A percentile compares a stretch with the other conserved stretches of the same genome.
Conservation (phyloP, 2,113 vertebrate species). For the Campylomormyrus tamandua region DNA sequence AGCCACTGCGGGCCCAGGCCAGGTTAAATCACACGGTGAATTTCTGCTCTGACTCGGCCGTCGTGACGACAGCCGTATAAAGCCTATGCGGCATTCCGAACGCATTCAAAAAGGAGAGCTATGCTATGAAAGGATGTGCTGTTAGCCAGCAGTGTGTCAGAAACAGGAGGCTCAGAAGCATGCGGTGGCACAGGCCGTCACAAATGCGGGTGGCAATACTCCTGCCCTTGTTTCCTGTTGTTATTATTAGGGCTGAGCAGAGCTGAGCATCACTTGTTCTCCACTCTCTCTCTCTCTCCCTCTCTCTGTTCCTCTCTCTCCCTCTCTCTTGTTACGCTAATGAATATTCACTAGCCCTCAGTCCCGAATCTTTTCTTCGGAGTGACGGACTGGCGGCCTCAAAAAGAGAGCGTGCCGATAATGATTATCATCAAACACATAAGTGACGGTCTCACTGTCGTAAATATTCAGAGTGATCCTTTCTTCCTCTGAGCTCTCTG, state of each 20-base stretch:
- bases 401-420: neutral
- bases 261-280: neutral
- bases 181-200: neutral
- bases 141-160: neutral
- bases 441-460: neutral
- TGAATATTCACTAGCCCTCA: slow-evolving; percentile 7
- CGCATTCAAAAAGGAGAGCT: neutral
- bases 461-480: slow-evolving; percentile 9
- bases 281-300: neutral
- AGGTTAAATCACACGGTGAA: neutral
- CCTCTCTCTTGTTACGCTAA: neutral
- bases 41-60: neutral
- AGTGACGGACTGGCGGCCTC: neutral
- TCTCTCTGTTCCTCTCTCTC: neutral
- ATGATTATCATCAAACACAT: neutral
- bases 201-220: neutral
- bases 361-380: neutral
- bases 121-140: neutral
- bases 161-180: neutral
- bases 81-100: neutral
- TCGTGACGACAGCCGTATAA: neutral
- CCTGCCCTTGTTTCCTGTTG: neutral
- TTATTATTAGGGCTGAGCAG: neutral
- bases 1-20: neutral
- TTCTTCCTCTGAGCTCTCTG: neutral